Base-by-base conservation (phyloP, 2,113 vertebrate genomes). In the Cochlearius cochlearius region DNA sequence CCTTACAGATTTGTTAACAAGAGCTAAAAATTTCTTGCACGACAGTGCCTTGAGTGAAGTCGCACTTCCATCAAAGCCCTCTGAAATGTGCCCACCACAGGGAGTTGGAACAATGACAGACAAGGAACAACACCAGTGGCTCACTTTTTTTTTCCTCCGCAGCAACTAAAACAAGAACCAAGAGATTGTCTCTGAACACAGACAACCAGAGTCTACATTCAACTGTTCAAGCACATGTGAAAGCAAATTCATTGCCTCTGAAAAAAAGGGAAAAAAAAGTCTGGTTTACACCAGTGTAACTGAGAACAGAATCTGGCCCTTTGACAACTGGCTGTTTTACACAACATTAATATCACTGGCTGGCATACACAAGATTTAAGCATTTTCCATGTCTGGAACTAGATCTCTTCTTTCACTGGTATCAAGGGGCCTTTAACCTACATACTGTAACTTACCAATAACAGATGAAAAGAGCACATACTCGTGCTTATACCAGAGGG, bases 361-460 rank as follows among this genome's bases (percentile, higher is more conserved):
- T 94, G 94, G 96, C 92, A 97, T 77, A 91, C 68, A 14, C 45
- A 66, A 84, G 85, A 91, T 77, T 96, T 83, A 93, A 92, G 69
- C 68, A 90, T 94, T 96, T 96, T 97, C 92, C 94, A 94, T 21
- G 69, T 71, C 87, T 97, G 83, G 93, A 97, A 94, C 69, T 38
- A 26, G 62, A 79, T 62, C 67, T 79, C 85, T 47, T 90, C 39
- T 38, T 94, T 97, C 95, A 94, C 10, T 32, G 80, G 92, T 95
- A 75, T 90, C 77, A 0, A 73, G 90, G 82, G 84, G 82, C 68
- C 91, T 94, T 77, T 97, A 96, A 97, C 87, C 87, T 77, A 74
- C 34, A 60, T 77, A 92, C 88, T 96, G 79, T 92, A 94, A 94
- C 52, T 94, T 74, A 88, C 69, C 80, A 91, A 20, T 49, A 95